Base-by-base conservation (phyloP, 1,140 invertebrate genomes). In the Leucophenga varia region DNA sequence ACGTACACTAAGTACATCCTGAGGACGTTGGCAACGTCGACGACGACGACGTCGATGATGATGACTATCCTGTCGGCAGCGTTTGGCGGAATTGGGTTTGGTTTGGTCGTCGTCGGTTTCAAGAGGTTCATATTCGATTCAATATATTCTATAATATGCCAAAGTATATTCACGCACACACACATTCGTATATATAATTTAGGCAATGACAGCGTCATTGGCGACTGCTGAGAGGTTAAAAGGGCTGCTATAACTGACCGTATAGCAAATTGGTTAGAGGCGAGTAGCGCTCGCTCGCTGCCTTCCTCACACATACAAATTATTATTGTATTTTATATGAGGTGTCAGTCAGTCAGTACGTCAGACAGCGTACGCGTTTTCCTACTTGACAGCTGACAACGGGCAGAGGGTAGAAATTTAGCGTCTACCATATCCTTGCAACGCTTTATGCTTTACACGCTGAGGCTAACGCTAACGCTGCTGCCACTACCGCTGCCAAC, bases 161-260 rank as follows among this genome's bases (percentile, higher is more conserved):
- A 59, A 25, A 65, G 56, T 58, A 63, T 61, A 25, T 25, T 25
- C 52, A 47, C 55, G 25, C 52, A 59, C 59, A 54, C 37, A 47
- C 10, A 10, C 22, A 25, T 10, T 5, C 22, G 5, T 48, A 59
- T 59, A 64, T 63, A 69, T 70, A 69, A 69, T 70, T 70, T 64
- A 70, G 54, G 65, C 59, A 70, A 59, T 70, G 61, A 70, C 65
- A 69, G 64, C 45, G 41, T 43, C 22, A n/a, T n/a, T 32, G 14
- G 3, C 14, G 31, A 12, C 31, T 30, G 53, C 44, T 51, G 39
- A 20, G 28, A 47, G 45, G 45, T 47, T 47, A 47, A 47, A 47
- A 40, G 36, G 45, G 45, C 34, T 39, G 54, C 47, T 56, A 37
- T 40, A 39, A n/a, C n/a, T n/a, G n/a, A n/a, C n/a, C n/a, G n/a